A percentile compares a stretch with the other conserved stretches of the same genome.
These are phyloP conservation scores for Saccopteryx bilineata DNA, from an alignment of 2,113 vertebrate genomes.

Conservation along the genomic window DNA sequence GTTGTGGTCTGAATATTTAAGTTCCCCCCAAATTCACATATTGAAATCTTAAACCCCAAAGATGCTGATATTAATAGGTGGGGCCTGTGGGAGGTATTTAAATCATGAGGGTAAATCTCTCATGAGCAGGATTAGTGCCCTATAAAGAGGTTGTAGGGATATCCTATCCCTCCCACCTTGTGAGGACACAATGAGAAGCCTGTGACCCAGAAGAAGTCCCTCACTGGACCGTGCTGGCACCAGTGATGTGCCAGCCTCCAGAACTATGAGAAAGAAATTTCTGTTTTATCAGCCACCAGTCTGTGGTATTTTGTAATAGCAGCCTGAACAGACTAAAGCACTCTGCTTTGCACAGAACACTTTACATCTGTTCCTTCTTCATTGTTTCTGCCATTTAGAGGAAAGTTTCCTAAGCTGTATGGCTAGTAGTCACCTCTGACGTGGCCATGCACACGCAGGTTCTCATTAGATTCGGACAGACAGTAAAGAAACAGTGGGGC, in stretches of 20 bases:
- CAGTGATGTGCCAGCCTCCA: background rate
- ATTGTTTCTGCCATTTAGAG: background rate
- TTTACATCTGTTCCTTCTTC: background rate
- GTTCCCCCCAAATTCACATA: background rate
- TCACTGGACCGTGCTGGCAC: background rate
- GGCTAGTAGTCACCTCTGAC: no score
- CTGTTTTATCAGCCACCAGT: background rate
- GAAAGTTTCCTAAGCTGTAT: background rate
- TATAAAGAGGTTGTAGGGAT: background rate
- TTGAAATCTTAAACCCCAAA: background rate
- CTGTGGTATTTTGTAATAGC: background rate
- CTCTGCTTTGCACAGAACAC: background rate
- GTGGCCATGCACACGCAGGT: no score
- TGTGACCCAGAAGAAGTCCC: background rate
- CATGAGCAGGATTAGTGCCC: background rate
- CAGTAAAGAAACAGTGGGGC: no score
- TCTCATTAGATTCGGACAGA: no score
- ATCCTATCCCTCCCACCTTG: no score
- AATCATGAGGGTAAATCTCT: background rate
- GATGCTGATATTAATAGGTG: background rate
- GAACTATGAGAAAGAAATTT: background rate
- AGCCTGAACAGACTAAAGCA: background rate
- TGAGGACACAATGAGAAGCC: background rate
- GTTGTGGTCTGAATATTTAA: background rate
- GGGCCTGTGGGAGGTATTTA: background rate